These are phyloP conservation scores for Erebia palarica DNA, from an alignment of 2,888 invertebrate species.

Conservation along the genomic window DNA sequence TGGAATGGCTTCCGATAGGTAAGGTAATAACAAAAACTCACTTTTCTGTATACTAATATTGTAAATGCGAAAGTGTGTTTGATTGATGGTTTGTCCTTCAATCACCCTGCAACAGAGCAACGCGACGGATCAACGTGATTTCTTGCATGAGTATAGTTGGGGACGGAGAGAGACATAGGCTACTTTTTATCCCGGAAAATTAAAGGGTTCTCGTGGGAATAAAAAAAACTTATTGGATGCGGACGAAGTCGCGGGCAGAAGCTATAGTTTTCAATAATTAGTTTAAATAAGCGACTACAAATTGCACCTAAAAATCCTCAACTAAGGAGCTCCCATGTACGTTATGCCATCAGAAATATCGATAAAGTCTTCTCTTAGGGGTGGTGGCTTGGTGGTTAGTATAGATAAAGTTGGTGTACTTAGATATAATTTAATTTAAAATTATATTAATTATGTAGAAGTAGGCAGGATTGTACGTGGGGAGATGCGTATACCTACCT, in stretches of 20 bases:
- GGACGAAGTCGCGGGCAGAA: too few relatives aligned
- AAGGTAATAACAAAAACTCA: constrained; percentile 43
- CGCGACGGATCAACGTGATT: too few relatives aligned
- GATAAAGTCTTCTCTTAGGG: background rate
- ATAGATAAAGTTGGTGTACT: background rate
- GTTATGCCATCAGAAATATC: too few relatives aligned
- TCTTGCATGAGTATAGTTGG: too few relatives aligned
- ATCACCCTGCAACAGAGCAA: too few relatives aligned
- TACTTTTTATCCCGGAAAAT: too few relatives aligned
- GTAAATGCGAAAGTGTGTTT: too few relatives aligned
- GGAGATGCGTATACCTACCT: background rate
- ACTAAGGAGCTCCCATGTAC: background rate
- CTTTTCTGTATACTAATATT: background rate
- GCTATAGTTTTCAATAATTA: too few relatives aligned
- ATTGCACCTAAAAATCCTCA: background rate
- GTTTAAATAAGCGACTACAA: background rate
- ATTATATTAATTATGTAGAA: background rate
- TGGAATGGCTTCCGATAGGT: constrained; percentile 90
- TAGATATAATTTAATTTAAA: background rate
- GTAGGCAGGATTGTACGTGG: constrained; percentile 2
- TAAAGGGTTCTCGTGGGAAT: too few relatives aligned
- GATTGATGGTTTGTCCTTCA: too few relatives aligned
- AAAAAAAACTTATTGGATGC: too few relatives aligned
- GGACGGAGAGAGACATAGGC: too few relatives aligned
- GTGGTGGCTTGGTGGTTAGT: background rate